These are phyloP conservation scores for Heliocidaris tuberculata DNA, from an alignment of 35 echinoderm and acorn worm species.

Conservation along the genomic window DNA sequence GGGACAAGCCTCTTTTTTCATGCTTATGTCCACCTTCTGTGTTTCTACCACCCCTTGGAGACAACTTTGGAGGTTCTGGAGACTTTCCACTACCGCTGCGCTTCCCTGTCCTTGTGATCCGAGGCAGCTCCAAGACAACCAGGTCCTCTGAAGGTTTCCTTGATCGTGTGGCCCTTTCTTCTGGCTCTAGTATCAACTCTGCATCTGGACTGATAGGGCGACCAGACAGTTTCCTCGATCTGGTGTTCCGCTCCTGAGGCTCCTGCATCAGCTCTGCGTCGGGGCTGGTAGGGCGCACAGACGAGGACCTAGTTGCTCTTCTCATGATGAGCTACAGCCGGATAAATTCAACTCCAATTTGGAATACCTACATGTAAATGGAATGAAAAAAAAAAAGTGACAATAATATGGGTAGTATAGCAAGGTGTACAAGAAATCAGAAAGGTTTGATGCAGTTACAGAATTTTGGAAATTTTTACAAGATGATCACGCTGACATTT, in stretches of 20 bases:
- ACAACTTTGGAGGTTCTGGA: background rate
- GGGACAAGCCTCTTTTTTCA: constrained; percentile 20
- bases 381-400: background rate
- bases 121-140: constrained; percentile 72
- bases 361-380: background rate
- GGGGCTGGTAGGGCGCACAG: constrained; percentile 8
- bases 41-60: background rate
- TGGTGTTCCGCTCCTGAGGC: constrained; percentile 59
- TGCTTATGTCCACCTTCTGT: background rate
- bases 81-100: constrained; percentile 10
- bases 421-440: too few species aligned
- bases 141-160: constrained; percentile 77
- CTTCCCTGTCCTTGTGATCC: constrained; percentile 39
- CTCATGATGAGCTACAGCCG: background rate
- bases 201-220: background rate
- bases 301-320: background rate
- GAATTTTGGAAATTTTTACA: too few species aligned
- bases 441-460: too few species aligned
- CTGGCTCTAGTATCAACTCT: background rate
- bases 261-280: background rate
- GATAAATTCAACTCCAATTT: background rate
- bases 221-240: constrained; percentile 60
- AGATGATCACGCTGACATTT: too few species aligned
- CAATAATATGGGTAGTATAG: background rate
- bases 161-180: constrained; percentile 78